Evolutionary conservation across 2,113 vertebrate genomes (phyloP), one percentile per base, ranked within the genome.

Genomic region (Amazona guildingii): DNA sequence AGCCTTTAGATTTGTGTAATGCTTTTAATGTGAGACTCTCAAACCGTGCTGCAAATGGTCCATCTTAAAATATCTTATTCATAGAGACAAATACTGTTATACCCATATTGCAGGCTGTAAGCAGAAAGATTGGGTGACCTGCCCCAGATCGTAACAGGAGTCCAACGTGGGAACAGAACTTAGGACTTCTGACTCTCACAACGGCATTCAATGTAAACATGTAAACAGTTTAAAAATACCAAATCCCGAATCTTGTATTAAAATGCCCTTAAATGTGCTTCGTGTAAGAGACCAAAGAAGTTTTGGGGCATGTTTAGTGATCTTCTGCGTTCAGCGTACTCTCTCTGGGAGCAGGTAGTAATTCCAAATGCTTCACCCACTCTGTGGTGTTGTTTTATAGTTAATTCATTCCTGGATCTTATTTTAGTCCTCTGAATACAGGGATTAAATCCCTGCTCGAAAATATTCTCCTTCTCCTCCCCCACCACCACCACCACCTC

Each of bases 261-360:
- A 94, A 92, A 80, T 0, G 2, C 90, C 51, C 43, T 72, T 69
- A 82, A 85, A 73, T 59, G 66, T 79, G 75, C 82, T 95, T 93
- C 95, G 88, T 86, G 70, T 81, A 39, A 90, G 80, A 70, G 39
- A 92, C 86, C 80, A 93, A 94, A 96, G 90, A 54, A 92, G 39
- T 73, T 79, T 41, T 86, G 91, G 90, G 80, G 84, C 85, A 92
- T 85, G 72, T 74, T 90, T 92, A 25, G 48, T 31, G 83, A 81
- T 70, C 61, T 61, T 23, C 44, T 7, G 35, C 66, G 76, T 75
- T 81, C 6, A 7, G 35, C 19, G 25, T 81, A 17, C 35, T 55
- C 73, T 82, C 76, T 79, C 31, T 68, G 77, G 52, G 59, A 92
- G 73, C 52, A 78, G 69, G 76, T 78, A 51, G 75, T 83, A 17